Conservation (phyloP, 2,888 invertebrate genomes). For the Rhingia rostrata region DNA sequence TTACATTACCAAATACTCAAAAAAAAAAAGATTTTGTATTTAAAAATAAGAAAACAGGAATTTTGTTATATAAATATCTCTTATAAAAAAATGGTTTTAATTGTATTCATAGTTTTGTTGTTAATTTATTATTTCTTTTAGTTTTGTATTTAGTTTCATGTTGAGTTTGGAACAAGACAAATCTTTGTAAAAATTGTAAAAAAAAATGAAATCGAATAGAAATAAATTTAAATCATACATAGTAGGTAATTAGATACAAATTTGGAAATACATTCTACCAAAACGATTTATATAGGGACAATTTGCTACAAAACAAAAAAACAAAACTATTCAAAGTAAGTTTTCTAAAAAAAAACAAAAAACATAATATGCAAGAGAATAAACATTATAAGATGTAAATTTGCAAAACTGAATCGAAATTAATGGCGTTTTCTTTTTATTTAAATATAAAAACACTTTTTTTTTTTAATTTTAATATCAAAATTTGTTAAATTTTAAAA, state of each 20-base stretch:
- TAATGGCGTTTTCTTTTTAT: no score
- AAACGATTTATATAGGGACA: conserved; percentile 42
- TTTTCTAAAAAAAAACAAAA: conserved; percentile 38
- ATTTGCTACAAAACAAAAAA: conserved; percentile 20
- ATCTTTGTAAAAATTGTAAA: conserved; percentile 72
- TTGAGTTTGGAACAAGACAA: conserved; percentile 46
- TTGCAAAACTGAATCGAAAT: no score
- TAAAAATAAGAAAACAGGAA: conserved; percentile 34
- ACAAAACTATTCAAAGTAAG: conserved; percentile 10
- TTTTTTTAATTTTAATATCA: no score
- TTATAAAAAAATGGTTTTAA: conserved; percentile 14
- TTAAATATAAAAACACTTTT: no score
- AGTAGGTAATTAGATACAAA: conserved; percentile 68
- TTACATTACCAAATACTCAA: conserved; percentile 71
- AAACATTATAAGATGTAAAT: conserved; percentile 59
- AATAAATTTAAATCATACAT: conserved; percentile 14
- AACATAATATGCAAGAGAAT: conserved; percentile 31
- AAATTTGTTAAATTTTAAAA: conserved; percentile 34
- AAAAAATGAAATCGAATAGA: conserved; percentile 59
- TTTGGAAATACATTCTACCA: conserved; percentile 47
- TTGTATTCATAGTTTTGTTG: conserved; percentile 37
- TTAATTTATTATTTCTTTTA: conserved; percentile 37
- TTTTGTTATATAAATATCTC: conserved; percentile 32
- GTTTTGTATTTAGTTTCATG: conserved; percentile 25
- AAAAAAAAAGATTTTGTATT: conserved; percentile 56